Percentiles rank a stretch among this genome's conserved stretches.
Conservation (phyloP, 2,888 invertebrate genomes). For the Drosophila fulvimacula region DNA sequence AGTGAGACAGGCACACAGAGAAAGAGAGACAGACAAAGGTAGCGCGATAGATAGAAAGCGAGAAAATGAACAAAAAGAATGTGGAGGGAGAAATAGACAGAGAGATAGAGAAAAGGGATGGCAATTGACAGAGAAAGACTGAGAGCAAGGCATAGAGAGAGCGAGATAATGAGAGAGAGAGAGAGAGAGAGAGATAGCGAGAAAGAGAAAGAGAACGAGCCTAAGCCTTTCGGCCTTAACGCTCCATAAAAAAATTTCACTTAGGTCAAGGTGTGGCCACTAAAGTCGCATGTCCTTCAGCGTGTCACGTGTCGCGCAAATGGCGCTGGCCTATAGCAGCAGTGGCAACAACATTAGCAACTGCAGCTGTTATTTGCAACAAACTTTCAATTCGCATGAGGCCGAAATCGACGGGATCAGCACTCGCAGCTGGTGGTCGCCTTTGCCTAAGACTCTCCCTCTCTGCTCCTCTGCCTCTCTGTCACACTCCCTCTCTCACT, state of each 20-base stretch:
- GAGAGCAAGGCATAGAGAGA: neutral
- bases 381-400: conserved; percentile 34
- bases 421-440: conserved; percentile 29
- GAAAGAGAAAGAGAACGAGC: neutral
- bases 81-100: neutral
- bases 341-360: neutral
- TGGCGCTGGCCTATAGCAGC: conserved; percentile 22
- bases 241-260: conserved; percentile 16
- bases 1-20: neutral
- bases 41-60: neutral
- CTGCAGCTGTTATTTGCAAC: conserved; percentile 7
- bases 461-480: neutral
- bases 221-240: conserved; percentile 17
- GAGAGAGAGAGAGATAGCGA: neutral
- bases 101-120: neutral
- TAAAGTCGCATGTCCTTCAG: conserved; percentile 9
- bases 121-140: neutral
- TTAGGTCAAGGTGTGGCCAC: neutral
- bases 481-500: neutral
- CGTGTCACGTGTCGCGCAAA: conserved; percentile 18
- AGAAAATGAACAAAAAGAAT: no score
- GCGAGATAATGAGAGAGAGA: neutral
- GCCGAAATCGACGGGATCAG: conserved; percentile 35
- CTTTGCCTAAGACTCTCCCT: neutral
- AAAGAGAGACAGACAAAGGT: neutral